A percentile compares a stretch with the other conserved stretches of the same genome.
Conservation (phyloP, 2,113 vertebrate genomes). For the Cichladusa arquata region DNA sequence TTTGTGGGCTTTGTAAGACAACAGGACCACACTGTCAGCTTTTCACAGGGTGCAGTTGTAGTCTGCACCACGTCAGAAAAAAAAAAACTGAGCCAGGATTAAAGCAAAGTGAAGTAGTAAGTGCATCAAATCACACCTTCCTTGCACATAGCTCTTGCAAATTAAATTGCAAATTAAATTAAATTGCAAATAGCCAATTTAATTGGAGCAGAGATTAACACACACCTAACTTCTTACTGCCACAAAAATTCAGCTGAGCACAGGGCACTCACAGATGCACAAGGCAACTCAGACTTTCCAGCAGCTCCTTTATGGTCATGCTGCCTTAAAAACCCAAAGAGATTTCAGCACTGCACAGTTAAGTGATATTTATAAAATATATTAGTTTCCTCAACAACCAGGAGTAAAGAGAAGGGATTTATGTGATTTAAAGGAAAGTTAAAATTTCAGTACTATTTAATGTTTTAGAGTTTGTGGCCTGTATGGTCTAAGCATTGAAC, state of each 20-base stretch:
- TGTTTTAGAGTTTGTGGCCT: neutral
- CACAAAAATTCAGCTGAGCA: neutral
- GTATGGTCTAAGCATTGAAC: neutral
- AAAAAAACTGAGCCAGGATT: neutral
- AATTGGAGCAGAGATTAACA: neutral
- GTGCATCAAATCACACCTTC: neutral
- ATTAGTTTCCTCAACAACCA: neutral
- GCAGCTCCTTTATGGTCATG: neutral
- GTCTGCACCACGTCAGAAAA: neutral
- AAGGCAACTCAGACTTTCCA: neutral
- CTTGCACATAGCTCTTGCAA: neutral
- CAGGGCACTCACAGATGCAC: neutral
- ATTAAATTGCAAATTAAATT: no score
- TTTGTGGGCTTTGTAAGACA: neutral
- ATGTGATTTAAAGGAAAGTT: neutral
- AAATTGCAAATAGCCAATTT: neutral
- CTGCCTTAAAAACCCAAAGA: neutral
- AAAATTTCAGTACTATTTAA: neutral
- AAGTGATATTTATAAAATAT: neutral
- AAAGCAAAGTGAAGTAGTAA: neutral
- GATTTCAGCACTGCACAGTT: neutral
- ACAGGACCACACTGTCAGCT: neutral
- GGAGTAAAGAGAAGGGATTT: neutral
- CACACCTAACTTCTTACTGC: neutral
- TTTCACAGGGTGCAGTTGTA: neutral